A percentile compares a stretch with the other conserved stretches of the same genome.
Evolutionary conservation across 2,113 vertebrate genomes (phyloP).

Genomic region (Lophura nycthemera): DNA sequence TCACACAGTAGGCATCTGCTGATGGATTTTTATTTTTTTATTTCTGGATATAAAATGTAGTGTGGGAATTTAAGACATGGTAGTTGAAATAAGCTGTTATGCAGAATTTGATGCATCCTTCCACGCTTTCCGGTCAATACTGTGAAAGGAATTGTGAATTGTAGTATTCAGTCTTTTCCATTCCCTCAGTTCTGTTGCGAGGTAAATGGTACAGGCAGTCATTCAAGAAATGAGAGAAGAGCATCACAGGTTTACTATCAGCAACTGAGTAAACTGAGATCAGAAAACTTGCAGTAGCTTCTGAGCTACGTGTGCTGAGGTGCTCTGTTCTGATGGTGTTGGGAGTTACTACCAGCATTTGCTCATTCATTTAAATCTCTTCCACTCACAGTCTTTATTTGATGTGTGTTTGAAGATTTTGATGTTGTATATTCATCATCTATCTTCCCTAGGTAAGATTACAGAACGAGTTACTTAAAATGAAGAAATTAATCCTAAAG

Average conservation of each 20-base stretch:
- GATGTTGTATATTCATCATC: not conserved
- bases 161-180: not conserved
- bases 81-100: not conserved
- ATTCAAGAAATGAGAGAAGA: not conserved
- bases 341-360: not conserved
- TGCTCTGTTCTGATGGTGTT: not conserved
- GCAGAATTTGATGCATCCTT: not conserved
- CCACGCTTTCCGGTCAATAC: rapidly evolving
- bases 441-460: not conserved
- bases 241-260: not conserved
- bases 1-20: not conserved
- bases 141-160: not conserved
- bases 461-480: not conserved
- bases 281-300: not conserved
- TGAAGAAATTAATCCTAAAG: not conserved
- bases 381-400: not conserved
- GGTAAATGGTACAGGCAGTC: not conserved
- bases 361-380: not conserved
- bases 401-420: not conserved
- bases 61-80: not conserved
- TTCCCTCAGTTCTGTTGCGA: not conserved
- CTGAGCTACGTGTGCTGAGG: not conserved
- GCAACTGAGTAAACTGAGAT: not conserved
- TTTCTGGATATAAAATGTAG: not conserved
- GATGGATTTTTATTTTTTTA: not conserved